Conservation (phyloP, 1,140 invertebrate species). For the Drosophila orosa region DNA sequence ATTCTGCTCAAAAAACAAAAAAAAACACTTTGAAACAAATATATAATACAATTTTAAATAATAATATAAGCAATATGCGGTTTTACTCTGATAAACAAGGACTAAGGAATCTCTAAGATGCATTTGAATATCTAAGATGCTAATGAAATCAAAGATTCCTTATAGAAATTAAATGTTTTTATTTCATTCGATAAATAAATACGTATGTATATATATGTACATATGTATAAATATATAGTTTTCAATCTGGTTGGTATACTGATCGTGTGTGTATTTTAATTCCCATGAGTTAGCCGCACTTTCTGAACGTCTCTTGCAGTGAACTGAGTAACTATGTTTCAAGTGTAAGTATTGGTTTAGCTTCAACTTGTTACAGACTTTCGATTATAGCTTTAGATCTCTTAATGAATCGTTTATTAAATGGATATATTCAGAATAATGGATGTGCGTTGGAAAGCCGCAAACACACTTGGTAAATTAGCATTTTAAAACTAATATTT, state of each 20-base stretch:
- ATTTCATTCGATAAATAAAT: constrained; percentile 37
- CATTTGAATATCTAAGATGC: not conserved
- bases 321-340: constrained; percentile 3
- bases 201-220: constrained; percentile 6
- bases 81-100: not conserved
- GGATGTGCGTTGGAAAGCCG: constrained; percentile 20
- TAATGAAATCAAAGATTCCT: not conserved
- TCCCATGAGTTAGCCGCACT: constrained; percentile 38
- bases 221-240: constrained; percentile 32
- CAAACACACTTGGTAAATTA: not conserved
- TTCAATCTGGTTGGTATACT: constrained; percentile 52
- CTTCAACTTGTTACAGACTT: not conserved
- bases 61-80: not conserved
- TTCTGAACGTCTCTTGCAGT: constrained; percentile 47
- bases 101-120: not conserved
- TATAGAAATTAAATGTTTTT: constrained; percentile 26
- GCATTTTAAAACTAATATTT: not conserved
- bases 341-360: not conserved
- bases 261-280: constrained; percentile 9
- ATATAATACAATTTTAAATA: constrained; percentile 36
- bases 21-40: constrained; percentile 17
- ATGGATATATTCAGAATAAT: constrained; percentile 8
- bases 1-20: constrained; percentile 21
- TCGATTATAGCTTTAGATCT: constrained; percentile 20
- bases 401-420: constrained; percentile 29